A percentile compares a stretch with the other conserved stretches of the same genome.
Evolutionary conservation across 2,113 vertebrate genomes (phyloP).

Genomic region (Cnemophilus loriae): DNA sequence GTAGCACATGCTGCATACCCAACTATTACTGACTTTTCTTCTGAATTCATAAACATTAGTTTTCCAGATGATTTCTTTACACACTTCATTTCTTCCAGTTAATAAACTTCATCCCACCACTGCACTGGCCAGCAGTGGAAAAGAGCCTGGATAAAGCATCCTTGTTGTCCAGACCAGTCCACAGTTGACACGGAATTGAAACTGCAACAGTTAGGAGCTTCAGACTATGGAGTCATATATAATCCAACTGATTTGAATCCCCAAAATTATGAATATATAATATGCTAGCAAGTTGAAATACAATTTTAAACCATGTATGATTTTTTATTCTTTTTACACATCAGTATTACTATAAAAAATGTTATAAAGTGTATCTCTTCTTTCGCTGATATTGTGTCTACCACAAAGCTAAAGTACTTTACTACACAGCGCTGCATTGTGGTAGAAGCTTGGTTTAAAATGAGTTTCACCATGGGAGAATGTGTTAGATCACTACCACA

Average conservation of each 20-base stretch:
- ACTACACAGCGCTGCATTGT: not conserved
- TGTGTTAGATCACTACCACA: not conserved
- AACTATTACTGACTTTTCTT: not conserved
- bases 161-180: not conserved
- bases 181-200: not conserved
- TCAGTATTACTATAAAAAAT: not conserved
- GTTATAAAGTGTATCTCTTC: not conserved
- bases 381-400: not conserved
- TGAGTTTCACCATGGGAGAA: not conserved
- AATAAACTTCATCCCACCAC: not conserved
- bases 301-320: not conserved
- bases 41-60: not conserved
- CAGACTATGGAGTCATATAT: not conserved
- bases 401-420: not conserved
- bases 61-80: not conserved
- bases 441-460: not conserved
- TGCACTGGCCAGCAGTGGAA: not conserved
- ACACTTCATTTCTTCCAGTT: not conserved
- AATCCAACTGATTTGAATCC: not conserved
- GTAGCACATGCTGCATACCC: not conserved
- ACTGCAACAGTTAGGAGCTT: not conserved
- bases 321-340: not conserved
- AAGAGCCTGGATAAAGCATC: not conserved
- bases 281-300: not conserved
- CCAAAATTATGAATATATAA: not conserved